Conservation (phyloP, 2,797 vertebrate genomes). For the Acanthopagrus latus region DNA sequence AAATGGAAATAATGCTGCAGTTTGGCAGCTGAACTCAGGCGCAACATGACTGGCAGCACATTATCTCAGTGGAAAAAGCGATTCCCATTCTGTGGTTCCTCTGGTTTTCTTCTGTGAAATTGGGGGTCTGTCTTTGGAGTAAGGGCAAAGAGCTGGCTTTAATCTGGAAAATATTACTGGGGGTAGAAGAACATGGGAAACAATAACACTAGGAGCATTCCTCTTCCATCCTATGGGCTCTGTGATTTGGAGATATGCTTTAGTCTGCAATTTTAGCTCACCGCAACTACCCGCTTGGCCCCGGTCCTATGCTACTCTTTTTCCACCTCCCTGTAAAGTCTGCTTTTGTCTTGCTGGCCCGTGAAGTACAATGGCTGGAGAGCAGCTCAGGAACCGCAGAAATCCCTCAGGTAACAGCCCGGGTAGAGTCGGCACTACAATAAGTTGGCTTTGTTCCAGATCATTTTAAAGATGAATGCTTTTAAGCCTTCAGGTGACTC, state of each 20-base stretch:
- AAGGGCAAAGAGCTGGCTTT: slow-evolving; percentile 68
- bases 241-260: slow-evolving; percentile 77
- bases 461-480: slow-evolving; percentile 55
- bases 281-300: slow-evolving; percentile 71
- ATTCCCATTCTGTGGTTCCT: slow-evolving; percentile 69
- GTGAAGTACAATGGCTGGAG: slow-evolving; percentile 32
- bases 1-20: slow-evolving; percentile 46
- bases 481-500: slow-evolving; percentile 48
- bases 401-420: slow-evolving; percentile 53
- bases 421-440: slow-evolving; percentile 10
- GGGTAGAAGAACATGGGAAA: slow-evolving; percentile 88
- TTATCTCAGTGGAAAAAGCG: slow-evolving; percentile 81
- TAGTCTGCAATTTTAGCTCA: slow-evolving; percentile 74
- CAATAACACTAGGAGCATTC: slow-evolving; percentile 84
- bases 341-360: slow-evolving; percentile 59
- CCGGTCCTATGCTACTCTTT: slow-evolving; percentile 66
- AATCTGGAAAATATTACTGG: slow-evolving; percentile 85
- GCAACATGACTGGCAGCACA: slow-evolving; percentile 50
- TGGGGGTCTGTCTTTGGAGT: slow-evolving; percentile 64
- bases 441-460: slow-evolving; percentile 29
- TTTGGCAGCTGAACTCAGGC: slow-evolving; percentile 52
- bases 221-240: slow-evolving; percentile 75
- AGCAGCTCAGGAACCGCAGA: slow-evolving; percentile 37
- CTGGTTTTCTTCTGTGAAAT: slow-evolving; percentile 77
- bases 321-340: slow-evolving; percentile 67